These are phyloP conservation scores for Heliconius himera DNA, from an alignment of 1,140 invertebrate genomes.

Conservation along the genomic window DNA sequence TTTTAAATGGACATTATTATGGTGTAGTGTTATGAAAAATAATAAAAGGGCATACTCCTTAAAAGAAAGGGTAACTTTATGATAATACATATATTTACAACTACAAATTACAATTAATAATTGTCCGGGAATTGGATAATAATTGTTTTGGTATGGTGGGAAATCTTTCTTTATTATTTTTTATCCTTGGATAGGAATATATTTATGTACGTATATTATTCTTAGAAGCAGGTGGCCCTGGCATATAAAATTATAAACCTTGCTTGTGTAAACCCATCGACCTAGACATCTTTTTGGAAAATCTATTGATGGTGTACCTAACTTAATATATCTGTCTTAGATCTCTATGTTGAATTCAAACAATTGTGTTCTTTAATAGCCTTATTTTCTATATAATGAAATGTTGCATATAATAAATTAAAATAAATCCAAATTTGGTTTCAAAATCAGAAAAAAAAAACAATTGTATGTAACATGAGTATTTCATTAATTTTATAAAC, in stretches of 20 bases:
- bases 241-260: constrained; percentile 48
- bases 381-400: no score
- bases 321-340: no score
- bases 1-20: neutral
- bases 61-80: neutral
- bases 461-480: no score
- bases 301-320: no score
- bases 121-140: neutral
- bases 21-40: neutral
- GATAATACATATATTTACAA: neutral
- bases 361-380: no score
- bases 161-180: neutral
- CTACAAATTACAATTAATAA: neutral
- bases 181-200: neutral
- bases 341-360: no score
- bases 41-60: neutral
- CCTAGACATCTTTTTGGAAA: constrained; percentile 34
- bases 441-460: no score
- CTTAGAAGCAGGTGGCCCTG: constrained; percentile 52
- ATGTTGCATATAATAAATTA: no score
- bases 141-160: neutral
- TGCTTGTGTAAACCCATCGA: constrained; percentile 53
- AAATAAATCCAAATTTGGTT: no score
- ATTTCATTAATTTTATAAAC: no score
- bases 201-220: constrained; percentile 38